Conservation (phyloP, 2,113 vertebrate genomes). For the Bufo bufo region DNA sequence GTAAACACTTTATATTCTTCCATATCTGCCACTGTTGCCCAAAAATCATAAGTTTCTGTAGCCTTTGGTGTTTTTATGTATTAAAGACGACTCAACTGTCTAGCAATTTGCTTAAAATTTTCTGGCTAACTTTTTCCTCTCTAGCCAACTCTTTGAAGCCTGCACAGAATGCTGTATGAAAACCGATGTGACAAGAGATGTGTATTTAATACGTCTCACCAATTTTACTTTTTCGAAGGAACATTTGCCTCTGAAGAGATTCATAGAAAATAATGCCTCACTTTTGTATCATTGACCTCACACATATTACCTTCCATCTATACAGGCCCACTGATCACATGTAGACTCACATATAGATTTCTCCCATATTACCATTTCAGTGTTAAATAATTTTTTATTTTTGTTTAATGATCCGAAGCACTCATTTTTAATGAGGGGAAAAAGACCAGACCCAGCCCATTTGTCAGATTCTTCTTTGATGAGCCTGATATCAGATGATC, state of each 20-base stretch:
- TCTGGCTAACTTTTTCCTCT: constrained; percentile 16
- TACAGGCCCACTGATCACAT: constrained; percentile 68
- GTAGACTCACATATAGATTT: constrained; percentile 70
- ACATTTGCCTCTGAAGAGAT: not conserved
- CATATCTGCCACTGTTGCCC: not conserved
- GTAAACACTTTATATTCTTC: not conserved
- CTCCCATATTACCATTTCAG: constrained; percentile 77
- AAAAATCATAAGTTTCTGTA: not conserved
- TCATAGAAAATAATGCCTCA: not conserved
- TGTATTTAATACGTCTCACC: not conserved
- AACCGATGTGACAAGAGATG: not conserved
- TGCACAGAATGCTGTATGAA: constrained; percentile 4
- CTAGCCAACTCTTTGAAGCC: constrained; percentile 19
- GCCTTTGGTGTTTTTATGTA: not conserved
- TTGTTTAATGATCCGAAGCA: constrained; percentile 71
- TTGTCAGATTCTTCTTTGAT: constrained; percentile 68
- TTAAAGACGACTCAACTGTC: not conserved
- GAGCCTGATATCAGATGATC: constrained; percentile 58
- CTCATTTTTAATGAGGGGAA: constrained; percentile 80
- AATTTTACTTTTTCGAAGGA: not conserved
- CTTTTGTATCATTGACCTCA: constrained; percentile 51
- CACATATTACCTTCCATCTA: constrained; percentile 62
- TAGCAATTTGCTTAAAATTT: not conserved
- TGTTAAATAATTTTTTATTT: constrained; percentile 63
- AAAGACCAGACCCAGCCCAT: constrained; percentile 87